Evolutionary conservation across 35 echinoderm and acorn worm genomes (phyloP).

Genomic region (Diadema setosum): DNA sequence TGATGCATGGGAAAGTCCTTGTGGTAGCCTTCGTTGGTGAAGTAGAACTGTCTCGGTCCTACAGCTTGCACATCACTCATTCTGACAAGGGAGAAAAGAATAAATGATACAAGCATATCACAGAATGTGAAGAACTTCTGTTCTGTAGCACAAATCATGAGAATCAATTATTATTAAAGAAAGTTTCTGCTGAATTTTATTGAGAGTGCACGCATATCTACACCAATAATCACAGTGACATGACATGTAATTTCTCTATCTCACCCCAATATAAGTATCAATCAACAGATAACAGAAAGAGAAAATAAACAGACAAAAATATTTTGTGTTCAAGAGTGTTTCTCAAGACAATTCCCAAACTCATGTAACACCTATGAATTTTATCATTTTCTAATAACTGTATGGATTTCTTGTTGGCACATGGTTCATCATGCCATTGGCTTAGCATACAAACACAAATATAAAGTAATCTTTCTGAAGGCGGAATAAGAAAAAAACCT

Average conservation of each 20-base stretch:
- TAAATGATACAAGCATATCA: neutral
- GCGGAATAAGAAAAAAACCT: neutral
- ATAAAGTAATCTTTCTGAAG: no score
- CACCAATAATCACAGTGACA: neutral
- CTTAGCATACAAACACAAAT: no score
- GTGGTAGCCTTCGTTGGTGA: conserved; percentile 24
- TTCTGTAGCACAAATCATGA: neutral
- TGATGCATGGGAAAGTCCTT: neutral
- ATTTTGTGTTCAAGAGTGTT: no score
- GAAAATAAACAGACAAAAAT: no score
- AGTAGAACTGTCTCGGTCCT: neutral
- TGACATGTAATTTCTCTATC: neutral
- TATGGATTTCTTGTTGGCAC: no score
- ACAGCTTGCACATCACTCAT: conserved; percentile 34
- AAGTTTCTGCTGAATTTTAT: neutral
- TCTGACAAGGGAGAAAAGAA: neutral
- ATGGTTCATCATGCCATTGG: no score
- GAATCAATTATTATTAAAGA: neutral
- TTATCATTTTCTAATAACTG: no score
- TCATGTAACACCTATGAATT: no score
- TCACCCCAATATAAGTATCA: no score
- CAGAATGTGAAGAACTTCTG: neutral
- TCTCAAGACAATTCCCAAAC: no score
- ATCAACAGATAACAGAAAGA: no score
- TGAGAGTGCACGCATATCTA: neutral